Conservation (phyloP, 1,140 invertebrate species). For the Heliconius hermathena region DNA sequence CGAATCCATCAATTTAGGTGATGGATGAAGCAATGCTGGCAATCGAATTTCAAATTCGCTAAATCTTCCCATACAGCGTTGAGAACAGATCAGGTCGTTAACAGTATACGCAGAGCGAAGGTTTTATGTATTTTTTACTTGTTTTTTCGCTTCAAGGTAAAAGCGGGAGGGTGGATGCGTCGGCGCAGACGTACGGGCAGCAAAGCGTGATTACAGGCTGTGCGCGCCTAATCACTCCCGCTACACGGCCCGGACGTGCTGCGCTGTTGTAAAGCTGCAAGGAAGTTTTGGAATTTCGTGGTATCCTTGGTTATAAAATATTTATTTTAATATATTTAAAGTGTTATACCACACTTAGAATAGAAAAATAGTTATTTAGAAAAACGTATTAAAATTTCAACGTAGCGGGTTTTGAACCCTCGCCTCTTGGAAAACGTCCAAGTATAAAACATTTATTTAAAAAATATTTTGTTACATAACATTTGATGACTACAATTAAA, state of each 20-base stretch:
- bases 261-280: slow-evolving; percentile 35
- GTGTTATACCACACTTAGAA: too few species aligned
- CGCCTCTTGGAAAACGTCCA: too few species aligned
- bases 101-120: slow-evolving; percentile 66
- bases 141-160: slow-evolving; percentile 64
- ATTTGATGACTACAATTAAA: too few species aligned
- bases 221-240: slow-evolving; percentile 72
- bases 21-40: slow-evolving; percentile 74
- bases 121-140: slow-evolving; percentile 72
- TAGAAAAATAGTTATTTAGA: too few species aligned
- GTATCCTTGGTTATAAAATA: neutral
- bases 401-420: too few species aligned
- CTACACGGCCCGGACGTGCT: slow-evolving; percentile 52
- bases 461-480: too few species aligned
- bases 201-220: slow-evolving; percentile 76
- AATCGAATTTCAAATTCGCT: slow-evolving; percentile 80
- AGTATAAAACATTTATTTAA: too few species aligned
- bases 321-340: too few species aligned
- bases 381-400: too few species aligned
- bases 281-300: slow-evolving; percentile 35
- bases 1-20: slow-evolving; percentile 79
- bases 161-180: slow-evolving; percentile 36
- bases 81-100: slow-evolving; percentile 76
- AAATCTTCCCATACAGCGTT: slow-evolving; percentile 77
- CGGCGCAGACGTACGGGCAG: slow-evolving; percentile 73